Base-by-base conservation (phyloP, 2,113 vertebrate species). In the Dinomys branickii region DNA sequence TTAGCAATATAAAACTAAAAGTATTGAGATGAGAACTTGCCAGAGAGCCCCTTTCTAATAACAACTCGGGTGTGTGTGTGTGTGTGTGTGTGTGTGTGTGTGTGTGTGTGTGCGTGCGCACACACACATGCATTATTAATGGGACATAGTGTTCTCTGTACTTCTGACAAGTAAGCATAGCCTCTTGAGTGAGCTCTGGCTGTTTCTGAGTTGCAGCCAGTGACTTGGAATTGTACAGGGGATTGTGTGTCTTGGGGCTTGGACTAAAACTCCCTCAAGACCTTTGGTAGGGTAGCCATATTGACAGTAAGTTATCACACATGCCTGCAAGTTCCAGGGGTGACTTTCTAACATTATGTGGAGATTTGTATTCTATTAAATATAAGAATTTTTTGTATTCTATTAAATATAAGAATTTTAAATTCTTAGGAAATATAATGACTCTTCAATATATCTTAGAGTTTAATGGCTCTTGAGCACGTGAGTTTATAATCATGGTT, bases 381-480 rank as follows among this genome's bases (percentile, higher is more conserved):
- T 95, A 44, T 91, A 50, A 97, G n/a, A 44, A 75, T 96, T 97
- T 97, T 38, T 98, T 97, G 33, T 75, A 56, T 96, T 97, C 85
- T 38, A 47, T 77, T 12, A 65, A 78, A 97, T 95, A 44, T 91
- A 50, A 97, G n/a, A 44, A 75, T 96, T 97, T 97, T 38, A 93
- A 56, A 75, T 87, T 97, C 85, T 47, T 59, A 93, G 82, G 17
- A 1, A 41, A 41, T 38, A 16, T 88, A 35, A 77, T 56, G 28
- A 47, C 13, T 52, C 14, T 50, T 78, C 1, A 35, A n/a, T 17
- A 20, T 14, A n/a, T 69, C 24, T 24, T 69, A 54, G 19, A 50
- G 71, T 63, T 93, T 33, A 33, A 63, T 89, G 26, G 50, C n/a
- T 52, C 78, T 92, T 59, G 3, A 61, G 35, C 6, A 35, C 3